Evolutionary conservation across 2,888 invertebrate species (phyloP).

Genomic region (Nemotelus nigrinus): DNA sequence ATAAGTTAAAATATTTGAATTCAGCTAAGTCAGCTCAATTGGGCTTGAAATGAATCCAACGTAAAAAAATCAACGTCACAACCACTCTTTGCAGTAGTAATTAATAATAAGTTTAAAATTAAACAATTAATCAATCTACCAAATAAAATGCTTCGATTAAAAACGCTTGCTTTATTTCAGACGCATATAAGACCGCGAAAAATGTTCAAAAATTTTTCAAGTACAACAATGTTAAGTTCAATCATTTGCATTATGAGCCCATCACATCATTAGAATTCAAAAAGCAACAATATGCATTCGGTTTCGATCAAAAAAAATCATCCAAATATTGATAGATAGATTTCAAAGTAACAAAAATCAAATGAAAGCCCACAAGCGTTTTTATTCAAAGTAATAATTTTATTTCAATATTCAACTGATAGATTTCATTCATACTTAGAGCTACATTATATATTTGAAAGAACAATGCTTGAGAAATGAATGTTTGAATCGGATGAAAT

Average conservation of each 20-base stretch:
- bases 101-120: too few species aligned
- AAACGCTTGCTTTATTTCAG: constrained; percentile 61
- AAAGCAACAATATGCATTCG: constrained; percentile 26
- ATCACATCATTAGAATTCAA: constrained; percentile 41
- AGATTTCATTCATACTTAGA: constrained; percentile 50
- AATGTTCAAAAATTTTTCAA: too few species aligned
- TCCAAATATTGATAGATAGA: constrained; percentile 20
- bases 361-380: constrained; percentile 63
- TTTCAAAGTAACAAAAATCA: constrained; percentile 45
- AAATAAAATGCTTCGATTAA: constrained; percentile 60
- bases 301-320: constrained; percentile 9
- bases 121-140: too few species aligned
- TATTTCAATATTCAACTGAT: constrained; percentile 51
- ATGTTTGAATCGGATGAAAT: too few species aligned
- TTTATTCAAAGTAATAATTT: constrained; percentile 65
- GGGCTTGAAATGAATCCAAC: too few species aligned
- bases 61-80: too few species aligned
- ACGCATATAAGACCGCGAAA: too few species aligned
- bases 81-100: too few species aligned
- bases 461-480: constrained; percentile 39
- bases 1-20: too few species aligned
- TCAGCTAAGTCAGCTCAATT: too few species aligned
- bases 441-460: constrained; percentile 48
- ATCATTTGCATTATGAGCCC: constrained; percentile 42
- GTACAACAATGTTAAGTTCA: not conserved